Evolutionary conservation across 2,113 vertebrate species (phyloP).

Genomic region (Casuarius casuarius): DNA sequence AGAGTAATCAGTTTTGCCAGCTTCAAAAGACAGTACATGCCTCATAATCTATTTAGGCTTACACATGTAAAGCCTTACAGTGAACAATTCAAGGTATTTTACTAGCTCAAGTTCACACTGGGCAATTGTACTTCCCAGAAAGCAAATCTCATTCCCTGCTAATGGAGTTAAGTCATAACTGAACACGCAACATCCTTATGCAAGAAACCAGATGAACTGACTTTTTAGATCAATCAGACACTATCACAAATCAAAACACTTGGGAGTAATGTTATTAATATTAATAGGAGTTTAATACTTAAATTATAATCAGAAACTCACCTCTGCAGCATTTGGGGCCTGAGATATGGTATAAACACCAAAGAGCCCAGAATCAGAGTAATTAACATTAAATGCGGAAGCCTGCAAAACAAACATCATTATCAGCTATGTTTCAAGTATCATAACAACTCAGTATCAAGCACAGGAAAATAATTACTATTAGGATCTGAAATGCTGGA

Average conservation of each 20-base stretch:
- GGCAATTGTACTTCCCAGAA: neutral
- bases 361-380: slow-evolving; percentile 95
- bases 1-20: neutral
- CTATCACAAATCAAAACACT: neutral
- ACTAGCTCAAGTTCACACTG: neutral
- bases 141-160: neutral
- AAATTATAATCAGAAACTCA: slow-evolving; percentile 74
- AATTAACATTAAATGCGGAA: slow-evolving; percentile 88
- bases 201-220: neutral
- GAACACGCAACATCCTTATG: neutral
- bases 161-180: neutral
- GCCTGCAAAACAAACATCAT: slow-evolving; percentile 78
- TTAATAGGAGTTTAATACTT: neutral
- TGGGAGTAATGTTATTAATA: neutral
- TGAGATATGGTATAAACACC: slow-evolving; percentile 91
- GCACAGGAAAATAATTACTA: neutral
- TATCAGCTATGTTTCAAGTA: neutral
- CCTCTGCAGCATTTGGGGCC: slow-evolving; percentile 79
- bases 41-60: neutral
- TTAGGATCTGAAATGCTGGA: neutral
- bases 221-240: neutral
- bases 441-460: neutral
- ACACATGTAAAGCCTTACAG: neutral
- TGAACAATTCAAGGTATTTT: neutral
- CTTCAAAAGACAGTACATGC: neutral